Evolutionary conservation across 2,888 invertebrate species (phyloP).

Genomic region (Heteromurus nitidus): DNA sequence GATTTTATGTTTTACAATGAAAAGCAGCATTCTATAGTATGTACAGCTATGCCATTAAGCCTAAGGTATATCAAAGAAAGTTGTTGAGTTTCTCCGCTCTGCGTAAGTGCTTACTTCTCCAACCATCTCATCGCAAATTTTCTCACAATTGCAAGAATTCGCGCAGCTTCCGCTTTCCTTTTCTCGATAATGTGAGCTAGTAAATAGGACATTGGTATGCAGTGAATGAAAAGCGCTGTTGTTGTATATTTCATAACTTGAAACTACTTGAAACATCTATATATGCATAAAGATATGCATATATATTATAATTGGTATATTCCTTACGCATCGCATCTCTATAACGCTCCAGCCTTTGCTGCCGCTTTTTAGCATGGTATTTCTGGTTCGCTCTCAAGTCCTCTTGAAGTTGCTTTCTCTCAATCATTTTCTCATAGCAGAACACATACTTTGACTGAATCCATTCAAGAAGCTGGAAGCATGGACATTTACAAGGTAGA

Average conservation of each 20-base stretch:
- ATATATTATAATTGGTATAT: too few relatives aligned
- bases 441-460: conserved; percentile 62
- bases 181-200: conserved; percentile 53
- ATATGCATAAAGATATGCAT: too few relatives aligned
- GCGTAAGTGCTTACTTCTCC: conserved; percentile 34
- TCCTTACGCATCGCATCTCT: conserved; percentile 45
- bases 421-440: conserved; percentile 35
- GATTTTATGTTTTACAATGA: background rate
- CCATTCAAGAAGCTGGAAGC: conserved; percentile 63
- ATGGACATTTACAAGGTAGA: conserved; percentile 1
- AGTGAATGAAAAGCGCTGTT: too few relatives aligned
- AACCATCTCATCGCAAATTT: conserved; percentile 66
- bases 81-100: too few relatives aligned
- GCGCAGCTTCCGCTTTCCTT: conserved; percentile 43
- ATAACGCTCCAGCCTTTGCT: conserved; percentile 28
- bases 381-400: conserved; percentile 23
- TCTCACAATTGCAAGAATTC: conserved; percentile 57
- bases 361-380: conserved; percentile 39
- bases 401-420: conserved; percentile 39
- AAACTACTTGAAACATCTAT: too few relatives aligned
- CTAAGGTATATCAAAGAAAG: too few relatives aligned
- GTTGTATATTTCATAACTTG: too few relatives aligned
- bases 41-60: too few relatives aligned
- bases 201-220: too few relatives aligned
- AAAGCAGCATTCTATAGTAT: background rate